Conservation (phyloP, 2,113 vertebrate genomes). For the Sylvilagus bachmani region DNA sequence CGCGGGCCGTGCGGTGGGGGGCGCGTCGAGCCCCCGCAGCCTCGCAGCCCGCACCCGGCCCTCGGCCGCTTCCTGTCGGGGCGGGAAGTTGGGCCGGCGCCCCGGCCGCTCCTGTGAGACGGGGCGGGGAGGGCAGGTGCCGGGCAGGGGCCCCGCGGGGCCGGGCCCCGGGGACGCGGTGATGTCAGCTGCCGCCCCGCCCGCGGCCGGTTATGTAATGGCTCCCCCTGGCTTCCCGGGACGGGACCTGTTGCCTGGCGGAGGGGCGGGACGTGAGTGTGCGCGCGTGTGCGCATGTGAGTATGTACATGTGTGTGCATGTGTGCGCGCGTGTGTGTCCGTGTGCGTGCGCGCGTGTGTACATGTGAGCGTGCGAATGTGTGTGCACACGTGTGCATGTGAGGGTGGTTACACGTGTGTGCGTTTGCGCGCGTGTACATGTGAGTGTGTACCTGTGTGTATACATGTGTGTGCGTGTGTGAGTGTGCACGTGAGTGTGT, state of each 20-base stretch:
- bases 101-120: neutral
- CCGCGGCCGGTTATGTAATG: slow-evolving; percentile 77
- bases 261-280: neutral
- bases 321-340: neutral
- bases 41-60: neutral
- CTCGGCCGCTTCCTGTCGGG: slow-evolving; percentile 64
- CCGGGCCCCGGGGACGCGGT: slow-evolving; percentile 68
- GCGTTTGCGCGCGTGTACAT: too few relatives aligned
- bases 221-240: slow-evolving; percentile 36
- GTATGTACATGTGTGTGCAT: neutral
- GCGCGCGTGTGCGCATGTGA: neutral
- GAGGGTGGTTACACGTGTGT: too few relatives aligned
- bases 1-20: neutral
- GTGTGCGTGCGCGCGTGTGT: neutral
- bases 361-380: neutral
- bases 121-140: slow-evolving; percentile 54
- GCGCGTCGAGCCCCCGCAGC: too few relatives aligned
- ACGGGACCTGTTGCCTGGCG: slow-evolving; percentile 69
- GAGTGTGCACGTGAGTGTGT: too few relatives aligned
- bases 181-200: slow-evolving; percentile 77
- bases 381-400: too few relatives aligned
- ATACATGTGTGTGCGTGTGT: too few relatives aligned
- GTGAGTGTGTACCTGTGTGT: neutral
- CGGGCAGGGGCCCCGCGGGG: slow-evolving; percentile 29
- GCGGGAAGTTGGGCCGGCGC: slow-evolving; percentile 70